Percentiles rank a stretch among this genome's conserved stretches.
Evolutionary conservation across 2,113 vertebrate genomes (phyloP).

Genomic region (Rhinopomastus cyanomelas): DNA sequence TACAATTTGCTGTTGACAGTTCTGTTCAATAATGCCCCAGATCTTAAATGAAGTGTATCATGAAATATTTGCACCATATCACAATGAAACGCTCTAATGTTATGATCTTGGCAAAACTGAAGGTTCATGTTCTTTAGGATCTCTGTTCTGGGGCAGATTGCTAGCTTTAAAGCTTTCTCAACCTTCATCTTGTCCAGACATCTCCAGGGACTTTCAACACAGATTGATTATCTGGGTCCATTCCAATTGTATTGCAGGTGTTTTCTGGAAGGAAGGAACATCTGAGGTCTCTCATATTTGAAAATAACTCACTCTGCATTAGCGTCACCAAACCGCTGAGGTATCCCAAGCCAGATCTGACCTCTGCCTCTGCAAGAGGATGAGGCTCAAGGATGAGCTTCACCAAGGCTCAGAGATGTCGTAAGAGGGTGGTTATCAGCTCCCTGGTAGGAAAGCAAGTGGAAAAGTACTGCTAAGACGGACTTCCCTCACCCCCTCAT

Average conservation of each 20-base stretch:
- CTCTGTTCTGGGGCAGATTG: background rate
- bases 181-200: background rate
- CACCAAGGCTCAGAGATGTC: background rate
- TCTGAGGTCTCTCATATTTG: background rate
- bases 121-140: background rate
- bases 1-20: background rate
- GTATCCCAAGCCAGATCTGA: background rate
- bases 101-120: background rate
- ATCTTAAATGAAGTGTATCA: background rate
- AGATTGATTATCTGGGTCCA: background rate
- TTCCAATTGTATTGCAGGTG: background rate
- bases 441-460: background rate
- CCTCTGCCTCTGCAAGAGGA: background rate
- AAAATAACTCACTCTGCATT: background rate
- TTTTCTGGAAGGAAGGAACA: background rate
- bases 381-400: background rate
- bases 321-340: background rate
- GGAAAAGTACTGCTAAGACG: slow-evolving; percentile 46
- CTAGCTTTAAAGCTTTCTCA: background rate
- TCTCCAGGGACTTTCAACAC: background rate
- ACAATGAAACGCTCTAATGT: background rate
- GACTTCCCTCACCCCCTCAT: background rate
- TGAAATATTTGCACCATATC: background rate
- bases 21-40: background rate
- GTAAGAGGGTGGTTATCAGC: background rate